phyloP scores from a whole-genome alignment of 2,888 invertebrate genomes.

The Limnephilus marmoratus region DNA sequence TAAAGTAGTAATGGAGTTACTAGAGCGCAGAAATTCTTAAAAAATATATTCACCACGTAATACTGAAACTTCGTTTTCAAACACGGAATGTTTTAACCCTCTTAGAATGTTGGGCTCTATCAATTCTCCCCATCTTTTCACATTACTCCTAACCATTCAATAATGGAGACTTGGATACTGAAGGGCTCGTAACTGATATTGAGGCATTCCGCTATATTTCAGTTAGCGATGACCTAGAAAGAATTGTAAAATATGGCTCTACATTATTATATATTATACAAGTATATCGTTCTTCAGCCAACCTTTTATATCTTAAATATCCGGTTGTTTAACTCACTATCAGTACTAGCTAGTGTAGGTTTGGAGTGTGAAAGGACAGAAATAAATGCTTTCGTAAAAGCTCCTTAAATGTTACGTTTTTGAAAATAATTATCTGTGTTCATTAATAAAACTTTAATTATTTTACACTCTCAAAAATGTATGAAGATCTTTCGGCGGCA shows the following conservation, averaged over 20 bases:
- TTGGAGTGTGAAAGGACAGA: neutral
- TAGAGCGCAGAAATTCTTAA: neutral
- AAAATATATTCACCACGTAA: neutral
- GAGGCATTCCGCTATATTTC: neutral
- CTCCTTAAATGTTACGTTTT: too few relatives aligned
- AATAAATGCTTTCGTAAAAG: too few relatives aligned
- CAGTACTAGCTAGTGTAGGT: neutral
- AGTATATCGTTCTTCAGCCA: neutral
- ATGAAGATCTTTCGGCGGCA: too few relatives aligned
- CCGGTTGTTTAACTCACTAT: neutral
- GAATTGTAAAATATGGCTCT: neutral
- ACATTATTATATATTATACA: neutral
- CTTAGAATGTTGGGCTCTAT: neutral
- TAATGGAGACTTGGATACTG: neutral
- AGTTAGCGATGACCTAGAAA: slow-evolving; percentile 2
- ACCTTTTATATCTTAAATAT: neutral
- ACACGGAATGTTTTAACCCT: neutral
- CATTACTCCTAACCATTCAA: neutral
- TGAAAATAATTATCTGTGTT: too few relatives aligned
- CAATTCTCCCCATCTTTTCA: neutral
- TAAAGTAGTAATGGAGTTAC: neutral
- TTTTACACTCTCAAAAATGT: too few relatives aligned
- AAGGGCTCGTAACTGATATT: neutral
- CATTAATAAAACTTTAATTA: too few relatives aligned
- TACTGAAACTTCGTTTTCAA: neutral